Percentiles rank a stretch among this genome's conserved stretches.
Conservation (phyloP, 2,113 vertebrate species). For the Cervus canadensis region DNA sequence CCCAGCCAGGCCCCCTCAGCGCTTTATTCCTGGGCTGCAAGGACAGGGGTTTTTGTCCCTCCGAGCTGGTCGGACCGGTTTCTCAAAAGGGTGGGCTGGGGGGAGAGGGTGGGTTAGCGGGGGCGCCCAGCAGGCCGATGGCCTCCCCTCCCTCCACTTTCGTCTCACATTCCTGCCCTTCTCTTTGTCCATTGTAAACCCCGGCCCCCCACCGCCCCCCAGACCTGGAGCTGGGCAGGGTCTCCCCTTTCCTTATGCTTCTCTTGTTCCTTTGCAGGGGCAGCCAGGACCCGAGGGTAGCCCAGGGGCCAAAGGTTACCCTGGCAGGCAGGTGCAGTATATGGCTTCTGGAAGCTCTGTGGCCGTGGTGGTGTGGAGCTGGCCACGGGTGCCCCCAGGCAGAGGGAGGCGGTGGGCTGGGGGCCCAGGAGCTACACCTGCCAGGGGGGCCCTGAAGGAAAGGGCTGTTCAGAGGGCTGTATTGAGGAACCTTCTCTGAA, state of each 20-base stretch:
- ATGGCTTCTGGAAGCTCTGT: conserved; percentile 79
- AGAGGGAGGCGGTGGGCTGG: conserved; percentile 31
- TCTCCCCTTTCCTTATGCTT: conserved; percentile 45
- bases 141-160: background rate
- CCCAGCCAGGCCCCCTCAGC: conserved; percentile 72
- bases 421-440: background rate
- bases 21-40: conserved; percentile 54
- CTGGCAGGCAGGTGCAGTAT: conserved; percentile 99
- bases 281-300: conserved; percentile 91
- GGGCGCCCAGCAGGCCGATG: background rate
- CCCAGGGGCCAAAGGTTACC: conserved; percentile 99
- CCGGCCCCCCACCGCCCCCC: background rate
- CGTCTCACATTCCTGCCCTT: conserved; percentile 28
- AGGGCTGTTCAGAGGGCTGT: background rate
- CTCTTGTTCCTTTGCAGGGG: conserved; percentile 84
- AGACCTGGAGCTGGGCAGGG: background rate
- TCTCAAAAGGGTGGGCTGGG: background rate
- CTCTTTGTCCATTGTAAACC: background rate
- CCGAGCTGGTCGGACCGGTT: conserved; percentile 45
- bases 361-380: conserved; percentile 42
- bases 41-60: background rate
- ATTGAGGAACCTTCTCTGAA: background rate
- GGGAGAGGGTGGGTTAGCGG: conserved; percentile 4
- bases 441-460: background rate
- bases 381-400: conserved; percentile 25